Percentiles rank a stretch among this genome's conserved stretches.
These are phyloP conservation scores for Melanaphis sacchari DNA, from an alignment of 1,140 invertebrate species.

Conservation along the genomic window DNA sequence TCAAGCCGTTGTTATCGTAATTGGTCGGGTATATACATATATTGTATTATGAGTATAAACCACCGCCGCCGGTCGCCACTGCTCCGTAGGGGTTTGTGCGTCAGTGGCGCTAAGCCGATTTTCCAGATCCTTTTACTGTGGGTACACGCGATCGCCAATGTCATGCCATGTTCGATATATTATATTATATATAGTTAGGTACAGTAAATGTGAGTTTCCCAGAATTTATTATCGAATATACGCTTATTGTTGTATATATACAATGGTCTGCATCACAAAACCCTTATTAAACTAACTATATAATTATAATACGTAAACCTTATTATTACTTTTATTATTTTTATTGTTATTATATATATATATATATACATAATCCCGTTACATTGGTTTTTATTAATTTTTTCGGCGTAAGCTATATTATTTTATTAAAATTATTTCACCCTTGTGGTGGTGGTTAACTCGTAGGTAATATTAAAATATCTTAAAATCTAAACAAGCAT, in stretches of 20 bases:
- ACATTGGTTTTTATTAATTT: not conserved
- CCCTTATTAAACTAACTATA: conserved; percentile 31
- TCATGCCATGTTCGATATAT: not conserved
- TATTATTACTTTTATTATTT: not conserved
- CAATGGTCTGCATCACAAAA: not conserved
- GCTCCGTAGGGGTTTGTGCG: conserved; percentile 21
- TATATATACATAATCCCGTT: not conserved
- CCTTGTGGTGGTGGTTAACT: not conserved
- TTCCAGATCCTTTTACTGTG: conserved; percentile 17
- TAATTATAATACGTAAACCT: not conserved
- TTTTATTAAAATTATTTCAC: not conserved
- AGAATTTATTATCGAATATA: not conserved
- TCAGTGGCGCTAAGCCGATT: conserved; percentile 33
- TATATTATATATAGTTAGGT: not conserved
- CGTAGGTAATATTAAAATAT: not conserved
- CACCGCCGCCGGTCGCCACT: conserved; percentile 1
- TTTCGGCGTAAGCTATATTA: not conserved
- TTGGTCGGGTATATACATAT: conserved; percentile 27
- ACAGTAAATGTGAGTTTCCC: not conserved
- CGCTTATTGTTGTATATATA: not conserved
- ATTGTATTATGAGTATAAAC: conserved; percentile 12
- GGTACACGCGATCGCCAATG: conserved; percentile 10
- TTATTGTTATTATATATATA: not conserved
- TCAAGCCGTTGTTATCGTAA: conserved; percentile 51
- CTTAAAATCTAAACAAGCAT: not conserved